Evolutionary conservation across 2,797 vertebrate species (phyloP).

Genomic region (Sparus aurata): DNA sequence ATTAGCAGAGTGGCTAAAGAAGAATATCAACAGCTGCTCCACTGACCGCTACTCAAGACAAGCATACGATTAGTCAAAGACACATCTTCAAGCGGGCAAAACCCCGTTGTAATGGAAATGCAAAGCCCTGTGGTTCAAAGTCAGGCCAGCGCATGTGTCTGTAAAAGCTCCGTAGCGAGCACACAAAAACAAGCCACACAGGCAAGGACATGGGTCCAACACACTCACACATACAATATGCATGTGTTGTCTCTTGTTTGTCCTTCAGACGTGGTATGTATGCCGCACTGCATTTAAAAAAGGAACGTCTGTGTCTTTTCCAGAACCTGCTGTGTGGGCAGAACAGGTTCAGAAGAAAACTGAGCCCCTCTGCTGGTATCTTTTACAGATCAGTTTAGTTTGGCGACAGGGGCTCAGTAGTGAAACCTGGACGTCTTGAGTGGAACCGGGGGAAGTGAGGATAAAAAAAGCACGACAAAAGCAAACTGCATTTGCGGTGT

Average conservation of each 20-base stretch:
- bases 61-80: too few species aligned
- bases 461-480: constrained; percentile 36
- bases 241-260: neutral
- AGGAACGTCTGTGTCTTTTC: neutral
- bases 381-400: constrained; percentile 2
- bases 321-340: neutral
- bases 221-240: neutral
- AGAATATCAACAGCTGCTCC: too few species aligned
- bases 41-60: too few species aligned
- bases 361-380: neutral
- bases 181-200: neutral
- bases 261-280: constrained; percentile 9
- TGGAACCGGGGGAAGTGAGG: neutral
- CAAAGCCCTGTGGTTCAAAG: too few species aligned
- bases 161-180: too few species aligned
- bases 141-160: too few species aligned
- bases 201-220: neutral
- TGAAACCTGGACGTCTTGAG: constrained; percentile 1
- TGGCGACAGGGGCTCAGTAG: neutral
- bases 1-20: too few species aligned
- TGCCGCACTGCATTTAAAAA: neutral
- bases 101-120: too few species aligned
- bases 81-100: too few species aligned
- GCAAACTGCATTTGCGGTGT: constrained; percentile 15
- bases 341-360: neutral